Base-by-base conservation (phyloP, 1,140 invertebrate genomes). In the Drosophila tani region DNA sequence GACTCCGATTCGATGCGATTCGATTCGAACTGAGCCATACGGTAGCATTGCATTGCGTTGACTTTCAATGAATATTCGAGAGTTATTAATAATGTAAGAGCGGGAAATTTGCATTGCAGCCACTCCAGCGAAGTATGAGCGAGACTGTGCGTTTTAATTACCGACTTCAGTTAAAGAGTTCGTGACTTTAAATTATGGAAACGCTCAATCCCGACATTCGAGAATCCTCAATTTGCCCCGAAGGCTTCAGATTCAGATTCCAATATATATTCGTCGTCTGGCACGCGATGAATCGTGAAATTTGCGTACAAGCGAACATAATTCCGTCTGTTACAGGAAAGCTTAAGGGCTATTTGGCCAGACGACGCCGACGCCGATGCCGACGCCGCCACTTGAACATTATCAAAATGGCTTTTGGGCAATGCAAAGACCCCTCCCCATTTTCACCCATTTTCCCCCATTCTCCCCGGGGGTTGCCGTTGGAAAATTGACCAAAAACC, bases 1-100 rank as follows among this genome's bases (percentile, higher is more conserved):
- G 58, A 75, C 45, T 46, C 32, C 32, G 50, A 3, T 32, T 8
- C 14, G 24, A 19, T 41, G 51, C 78, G 40, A 35, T 50, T 43
- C 29, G 51, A 53, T 57, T 49, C 53, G 58, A 78, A 51, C 58
- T 29, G n/a, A 29, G 41, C 5, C 32, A 68, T 59, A 32, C 79
- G 40, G 59, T 19, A 15, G 17, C 50, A 65, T 43, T 46, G 56
- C 64, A 65, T 40, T 46, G 56, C 64, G 64, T 76, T 76, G 70
- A 59, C 57, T 76, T 83, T 81, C 74, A 67, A 84, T 83, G 77
- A 84, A 83, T 84, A 85, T 85, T 68, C 63, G 66, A 85, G 63
- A 55, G 73, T 75, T 73, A 82, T 82, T 73, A 82, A 66, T 75
- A 63, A 75, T 82, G 47, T 64, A 64, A 56, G 32, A n/a, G 24